Evolutionary conservation across 30 jellyfish, hydroid and myxozoan genomes (phyloP), one percentile per base, ranked within the genome.

Genomic region (Nemopilema nomurai): DNA sequence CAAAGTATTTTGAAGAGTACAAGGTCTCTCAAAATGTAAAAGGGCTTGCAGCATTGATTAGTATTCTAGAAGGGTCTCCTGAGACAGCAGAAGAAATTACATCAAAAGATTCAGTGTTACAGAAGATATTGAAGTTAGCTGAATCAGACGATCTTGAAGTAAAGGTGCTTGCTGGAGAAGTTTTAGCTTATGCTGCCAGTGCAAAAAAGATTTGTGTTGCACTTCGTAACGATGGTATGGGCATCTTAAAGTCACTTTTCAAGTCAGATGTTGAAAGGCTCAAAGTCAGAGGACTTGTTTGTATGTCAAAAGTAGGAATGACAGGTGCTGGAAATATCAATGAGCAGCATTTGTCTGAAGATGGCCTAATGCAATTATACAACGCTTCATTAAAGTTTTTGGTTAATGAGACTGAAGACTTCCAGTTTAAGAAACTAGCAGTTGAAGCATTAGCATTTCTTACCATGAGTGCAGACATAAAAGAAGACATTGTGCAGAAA

Each of bases 381-480:
- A 72, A 71, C 25, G 70, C 96, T 1, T 75, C 90, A 49, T 27
- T 96, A 28, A 73, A 78, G 49, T 92, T 87, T 67, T 84, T 92
- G 28, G 23, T 84, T 24, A 23, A 86, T n/a, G 32, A 65, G 24
- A 81, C 68, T 16, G 69, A 87, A 50, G 88, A 67, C n/a, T 78
- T 41, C 25, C 81, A 53, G 64, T 73, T 69, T 25, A 87, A 73
- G 72, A 92, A 92, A 79, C 83, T 96, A 75, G 96, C 97, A 23
- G 84, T 87, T 24, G 98, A 92, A 74, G 98, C 96, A 49, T 66
- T 92, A 49, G 97, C 98, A 29, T 92, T 88, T 67, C 86, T 92
- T 31, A 82, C 98, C 8, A 74, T 92, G 80, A 85, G 80, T 84
- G 98, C 96, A 0, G 96, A 85, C 49, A 85, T 92, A 13, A 92